Evolutionary conservation across 2,888 invertebrate genomes (phyloP).

Genomic region (Pantelozetes paolii): DNA sequence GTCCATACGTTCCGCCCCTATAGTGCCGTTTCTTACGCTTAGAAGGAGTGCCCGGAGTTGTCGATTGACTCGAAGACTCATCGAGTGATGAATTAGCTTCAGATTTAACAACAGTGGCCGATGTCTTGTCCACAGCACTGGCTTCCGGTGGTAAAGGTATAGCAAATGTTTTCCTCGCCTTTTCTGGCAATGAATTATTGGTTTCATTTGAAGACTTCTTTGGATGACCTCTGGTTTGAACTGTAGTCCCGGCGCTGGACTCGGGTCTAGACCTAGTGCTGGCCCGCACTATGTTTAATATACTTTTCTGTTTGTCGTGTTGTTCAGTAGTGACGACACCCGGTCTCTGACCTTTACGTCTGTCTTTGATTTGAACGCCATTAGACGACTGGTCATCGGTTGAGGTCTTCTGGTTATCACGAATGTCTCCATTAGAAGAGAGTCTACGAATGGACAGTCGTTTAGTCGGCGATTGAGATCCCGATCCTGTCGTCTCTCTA

Average conservation of each 20-base stretch:
- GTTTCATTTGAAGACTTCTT: neutral
- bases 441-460: neutral
- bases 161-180: neutral
- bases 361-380: neutral
- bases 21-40: neutral
- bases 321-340: conserved; percentile 9
- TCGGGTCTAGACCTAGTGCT: neutral
- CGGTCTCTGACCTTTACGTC: neutral
- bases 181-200: neutral
- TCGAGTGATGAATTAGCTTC: neutral
- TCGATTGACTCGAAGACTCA: conserved; percentile 18
- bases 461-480: neutral
- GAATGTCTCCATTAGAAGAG: neutral
- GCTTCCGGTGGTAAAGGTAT: neutral
- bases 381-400: neutral
- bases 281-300: conserved; percentile 11
- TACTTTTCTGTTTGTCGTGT: conserved; percentile 1
- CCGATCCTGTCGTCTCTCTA: neutral
- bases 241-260: neutral
- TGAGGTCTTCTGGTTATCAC: neutral
- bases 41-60: neutral
- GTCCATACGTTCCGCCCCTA: conserved; percentile 23
- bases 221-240: neutral
- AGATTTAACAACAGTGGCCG: neutral
- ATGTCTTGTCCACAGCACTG: neutral